Evolutionary conservation across 2,113 vertebrate genomes (phyloP), one percentile per base, ranked within the genome.

Genomic region (Protomyctophum bolini): DNA sequence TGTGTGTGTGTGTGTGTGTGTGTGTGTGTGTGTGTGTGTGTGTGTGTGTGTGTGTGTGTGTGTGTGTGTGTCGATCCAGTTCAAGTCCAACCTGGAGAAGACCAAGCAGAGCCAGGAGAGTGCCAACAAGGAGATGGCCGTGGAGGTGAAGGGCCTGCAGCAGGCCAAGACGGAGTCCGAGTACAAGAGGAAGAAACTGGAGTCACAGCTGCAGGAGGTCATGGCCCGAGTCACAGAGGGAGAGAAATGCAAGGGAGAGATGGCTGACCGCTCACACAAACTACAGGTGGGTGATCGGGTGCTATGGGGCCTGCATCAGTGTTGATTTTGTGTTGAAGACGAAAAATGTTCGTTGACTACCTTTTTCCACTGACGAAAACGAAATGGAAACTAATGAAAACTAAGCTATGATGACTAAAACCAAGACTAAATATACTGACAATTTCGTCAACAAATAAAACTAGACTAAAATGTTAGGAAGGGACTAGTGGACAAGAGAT

Each of bases 81-180:
- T 97, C 88, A 99, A 99, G 77, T 86, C 93, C 28, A 98, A 97
- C 63, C 92, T 98, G 81, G 97, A 99, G 67, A 99, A 99, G 91
- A 99, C 95, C 91, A 99, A 98, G 85, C 97, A 98, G 86, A 92
- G 94, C 51, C 89, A 98, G 6, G 97, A 99, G 90, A 95, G 92
- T 0, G 96, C 98, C 82, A 99, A 98, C 92, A 97, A 97, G 87
- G 97, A 99, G 88, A 68, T 99, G 86, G 91, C 92, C 0, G 93
- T 81, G 6, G 97, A 99, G 72, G 96, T 99, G 86, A 99, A 98
- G 89, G 90, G 88, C 6, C 91, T 99, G 74, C 96, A 97, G 89
- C 97, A 99, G 87, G 90, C 93, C 15, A 98, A 95, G 91, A 88
- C 90, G 0, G 97, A 99, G 70, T 97, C 97, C 0, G 97, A 99